These are phyloP conservation scores for Leuciscus waleckii DNA, from an alignment of 2,797 vertebrate genomes.

Conservation along the genomic window DNA sequence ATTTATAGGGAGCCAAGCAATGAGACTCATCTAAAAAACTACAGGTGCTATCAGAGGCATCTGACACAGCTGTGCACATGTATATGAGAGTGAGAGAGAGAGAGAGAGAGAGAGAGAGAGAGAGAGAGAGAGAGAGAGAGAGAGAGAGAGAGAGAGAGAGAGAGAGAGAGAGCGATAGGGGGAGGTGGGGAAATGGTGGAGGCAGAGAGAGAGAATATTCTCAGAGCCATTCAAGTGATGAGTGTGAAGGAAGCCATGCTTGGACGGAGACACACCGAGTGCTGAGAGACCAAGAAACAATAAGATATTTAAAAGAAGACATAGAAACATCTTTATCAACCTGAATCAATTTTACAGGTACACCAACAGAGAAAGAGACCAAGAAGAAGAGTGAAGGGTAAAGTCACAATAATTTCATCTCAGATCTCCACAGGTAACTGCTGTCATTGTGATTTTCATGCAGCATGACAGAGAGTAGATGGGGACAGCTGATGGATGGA, in stretches of 20 bases:
- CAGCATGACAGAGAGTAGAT: constrained; percentile 15
- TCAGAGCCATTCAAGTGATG: constrained; percentile 15
- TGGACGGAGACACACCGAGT: background rate
- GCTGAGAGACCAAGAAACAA: constrained; percentile 14
- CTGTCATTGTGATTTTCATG: constrained; percentile 36
- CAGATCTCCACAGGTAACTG: constrained; percentile 43
- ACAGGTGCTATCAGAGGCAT: constrained; percentile 45
- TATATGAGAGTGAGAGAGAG: background rate
- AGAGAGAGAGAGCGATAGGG: background rate
- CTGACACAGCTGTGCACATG: constrained; percentile 31
- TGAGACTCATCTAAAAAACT: constrained; percentile 56
- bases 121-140: constrained; percentile 16
- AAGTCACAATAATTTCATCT: constrained; percentile 20
- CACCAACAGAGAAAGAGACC: background rate
- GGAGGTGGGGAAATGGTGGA: constrained; percentile 15
- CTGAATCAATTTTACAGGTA: constrained; percentile 21
- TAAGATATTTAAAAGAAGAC: background rate
- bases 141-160: background rate
- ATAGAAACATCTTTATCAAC: background rate
- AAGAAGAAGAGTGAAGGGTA: constrained; percentile 21
- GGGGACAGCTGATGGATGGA: constrained; percentile 11
- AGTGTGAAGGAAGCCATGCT: constrained; percentile 36
- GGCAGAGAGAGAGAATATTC: constrained; percentile 25
- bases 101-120: background rate
- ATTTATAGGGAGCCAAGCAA: constrained; percentile 55